phyloP scores from a whole-genome alignment of 2,888 invertebrate genomes.

The Chamaedrilus cognettii region DNA sequence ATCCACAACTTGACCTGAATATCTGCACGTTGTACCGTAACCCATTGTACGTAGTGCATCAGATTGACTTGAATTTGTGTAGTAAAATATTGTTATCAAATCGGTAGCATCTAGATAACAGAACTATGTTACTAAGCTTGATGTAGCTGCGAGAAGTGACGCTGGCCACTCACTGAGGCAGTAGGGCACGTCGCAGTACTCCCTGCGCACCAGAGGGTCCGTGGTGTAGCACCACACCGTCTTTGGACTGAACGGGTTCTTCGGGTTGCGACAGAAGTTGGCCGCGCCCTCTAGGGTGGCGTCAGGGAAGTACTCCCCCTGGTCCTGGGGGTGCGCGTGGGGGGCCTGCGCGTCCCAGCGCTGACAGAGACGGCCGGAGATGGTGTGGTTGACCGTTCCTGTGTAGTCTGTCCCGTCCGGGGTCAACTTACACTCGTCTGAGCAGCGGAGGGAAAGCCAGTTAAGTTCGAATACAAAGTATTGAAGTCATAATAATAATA shows the following conservation, averaged over 20 bases:
- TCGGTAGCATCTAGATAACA: no score
- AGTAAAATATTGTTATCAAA: no score
- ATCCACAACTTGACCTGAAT: no score
- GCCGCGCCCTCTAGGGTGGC: background rate
- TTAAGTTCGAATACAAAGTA: no score
- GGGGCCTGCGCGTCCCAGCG: slow-evolving; percentile 20
- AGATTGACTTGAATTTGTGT: no score
- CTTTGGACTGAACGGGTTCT: slow-evolving; percentile 19
- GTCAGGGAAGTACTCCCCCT: slow-evolving; percentile 20
- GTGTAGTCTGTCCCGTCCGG: slow-evolving; percentile 11
- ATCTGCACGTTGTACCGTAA: no score
- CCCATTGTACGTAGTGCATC: no score
- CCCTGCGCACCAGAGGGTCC: slow-evolving; percentile 19
- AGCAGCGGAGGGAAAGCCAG: no score
- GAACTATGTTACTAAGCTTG: no score
- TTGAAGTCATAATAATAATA: no score
- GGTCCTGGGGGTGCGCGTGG: slow-evolving; percentile 18
- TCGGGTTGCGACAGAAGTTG: slow-evolving; percentile 23
- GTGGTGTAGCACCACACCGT: slow-evolving; percentile 25
- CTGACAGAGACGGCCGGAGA: slow-evolving; percentile 22
- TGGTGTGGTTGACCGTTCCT: slow-evolving; percentile 19
- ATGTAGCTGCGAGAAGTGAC: no score
- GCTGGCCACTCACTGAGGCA: slow-evolving; percentile 23
- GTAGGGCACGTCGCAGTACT: slow-evolving; percentile 23
- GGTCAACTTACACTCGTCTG: slow-evolving; percentile 9